These are phyloP conservation scores for Triplophysa tibetana DNA, from an alignment of 2,113 vertebrate genomes.

Conservation along the genomic window DNA sequence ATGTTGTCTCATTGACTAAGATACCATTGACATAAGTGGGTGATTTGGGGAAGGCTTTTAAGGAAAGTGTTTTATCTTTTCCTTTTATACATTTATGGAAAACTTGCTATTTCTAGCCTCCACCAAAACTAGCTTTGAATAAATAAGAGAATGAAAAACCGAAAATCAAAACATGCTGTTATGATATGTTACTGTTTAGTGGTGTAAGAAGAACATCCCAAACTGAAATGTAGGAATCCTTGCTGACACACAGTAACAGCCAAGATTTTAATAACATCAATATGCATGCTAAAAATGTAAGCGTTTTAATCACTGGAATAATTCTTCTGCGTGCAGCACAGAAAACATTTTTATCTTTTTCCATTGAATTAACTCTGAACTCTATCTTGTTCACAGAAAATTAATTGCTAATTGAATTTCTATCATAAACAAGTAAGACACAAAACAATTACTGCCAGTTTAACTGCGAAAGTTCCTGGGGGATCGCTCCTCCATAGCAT, in stretches of 20 bases:
- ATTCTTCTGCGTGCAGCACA: slow-evolving; percentile 18
- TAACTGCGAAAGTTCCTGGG: neutral
- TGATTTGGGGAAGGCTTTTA: too few species aligned
- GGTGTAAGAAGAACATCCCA: neutral
- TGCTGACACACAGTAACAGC: neutral
- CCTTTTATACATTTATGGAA: too few species aligned
- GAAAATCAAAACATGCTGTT: too few species aligned
- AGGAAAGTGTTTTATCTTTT: too few species aligned
- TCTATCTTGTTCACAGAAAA: slow-evolving; percentile 24
- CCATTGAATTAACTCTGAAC: slow-evolving; percentile 42
- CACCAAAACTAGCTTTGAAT: too few species aligned
- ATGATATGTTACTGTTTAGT: neutral
- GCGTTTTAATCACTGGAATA: slow-evolving; percentile 20
- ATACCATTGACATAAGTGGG: too few species aligned
- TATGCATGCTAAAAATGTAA: slow-evolving; percentile 20
- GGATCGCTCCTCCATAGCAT: slow-evolving; percentile 5
- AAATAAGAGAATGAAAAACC: too few species aligned
- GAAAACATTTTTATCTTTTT: slow-evolving; percentile 36
- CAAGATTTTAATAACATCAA: neutral
- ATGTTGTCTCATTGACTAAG: too few species aligned
- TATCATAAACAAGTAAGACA: slow-evolving; percentile 40
- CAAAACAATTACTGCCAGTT: slow-evolving; percentile 38
- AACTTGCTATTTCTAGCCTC: too few species aligned
- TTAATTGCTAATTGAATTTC: slow-evolving; percentile 46
- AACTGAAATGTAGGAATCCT: neutral